A percentile compares a stretch with the other conserved stretches of the same genome.
phyloP scores from a whole-genome alignment of 2,888 invertebrate genomes.

The Dasysyrphus tricinctus region DNA sequence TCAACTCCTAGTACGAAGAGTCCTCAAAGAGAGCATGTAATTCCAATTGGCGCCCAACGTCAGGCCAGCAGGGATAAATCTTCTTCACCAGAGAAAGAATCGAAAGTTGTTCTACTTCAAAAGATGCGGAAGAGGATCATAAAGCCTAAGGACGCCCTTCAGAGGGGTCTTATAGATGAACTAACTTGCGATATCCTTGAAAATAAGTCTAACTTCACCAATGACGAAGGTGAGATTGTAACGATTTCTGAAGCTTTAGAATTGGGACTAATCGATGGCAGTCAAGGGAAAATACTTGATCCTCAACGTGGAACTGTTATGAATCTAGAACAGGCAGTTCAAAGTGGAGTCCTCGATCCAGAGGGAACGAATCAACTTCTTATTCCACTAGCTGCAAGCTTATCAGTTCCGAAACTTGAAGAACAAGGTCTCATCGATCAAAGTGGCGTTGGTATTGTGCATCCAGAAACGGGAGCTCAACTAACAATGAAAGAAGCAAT shows the following conservation, averaged over 20 bases:
- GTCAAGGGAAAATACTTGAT: constrained; percentile 91
- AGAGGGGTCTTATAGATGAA: constrained; percentile 91
- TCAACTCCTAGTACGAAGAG: constrained; percentile 80
- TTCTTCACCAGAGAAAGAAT: constrained; percentile 86
- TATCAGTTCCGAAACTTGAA: constrained; percentile 92
- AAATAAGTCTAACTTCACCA: constrained; percentile 85
- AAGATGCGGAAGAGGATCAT: constrained; percentile 91
- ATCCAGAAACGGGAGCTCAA: constrained; percentile 93
- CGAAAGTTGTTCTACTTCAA: constrained; percentile 89
- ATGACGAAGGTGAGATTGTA: constrained; percentile 86
- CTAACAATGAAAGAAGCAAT: constrained; percentile 93
- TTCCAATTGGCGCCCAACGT: constrained; percentile 71
- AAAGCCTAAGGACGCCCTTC: constrained; percentile 90
- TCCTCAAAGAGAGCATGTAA: constrained; percentile 82
- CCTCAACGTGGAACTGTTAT: constrained; percentile 91
- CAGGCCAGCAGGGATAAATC: constrained; percentile 83
- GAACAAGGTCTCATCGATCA: constrained; percentile 93
- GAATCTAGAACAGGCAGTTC: constrained; percentile 92
- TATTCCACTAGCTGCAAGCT: constrained; percentile 91
- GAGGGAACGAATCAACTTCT: constrained; percentile 90
- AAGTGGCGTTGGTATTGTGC: constrained; percentile 89
- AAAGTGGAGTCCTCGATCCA: constrained; percentile 91
- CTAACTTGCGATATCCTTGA: constrained; percentile 89
- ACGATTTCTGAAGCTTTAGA: constrained; percentile 91
- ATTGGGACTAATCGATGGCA: constrained; percentile 88